A percentile compares a stretch with the other conserved stretches of the same genome.
These are phyloP conservation scores for Siderastrea siderea DNA, from an alignment of 92 coral and sea anemone species.

Conservation along the genomic window DNA sequence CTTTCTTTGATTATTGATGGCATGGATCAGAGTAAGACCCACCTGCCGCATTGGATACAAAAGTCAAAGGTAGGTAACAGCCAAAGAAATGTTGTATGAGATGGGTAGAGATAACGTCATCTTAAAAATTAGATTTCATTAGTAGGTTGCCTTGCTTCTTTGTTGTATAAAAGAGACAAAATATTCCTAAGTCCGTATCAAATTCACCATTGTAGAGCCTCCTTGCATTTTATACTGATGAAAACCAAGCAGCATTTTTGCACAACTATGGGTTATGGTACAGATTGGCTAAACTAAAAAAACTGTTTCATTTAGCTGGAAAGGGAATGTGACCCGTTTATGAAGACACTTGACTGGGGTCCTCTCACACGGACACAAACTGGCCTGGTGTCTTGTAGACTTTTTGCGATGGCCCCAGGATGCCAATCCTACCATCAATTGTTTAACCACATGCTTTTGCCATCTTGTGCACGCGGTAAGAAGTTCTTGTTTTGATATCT, in stretches of 20 bases:
- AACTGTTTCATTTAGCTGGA: slow-evolving; percentile 40
- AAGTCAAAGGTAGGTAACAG: slow-evolving; percentile 28
- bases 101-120: no score
- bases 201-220: no score
- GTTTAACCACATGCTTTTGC: neutral
- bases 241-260: no score
- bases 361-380: slow-evolving; percentile 61
- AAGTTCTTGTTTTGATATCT: neutral
- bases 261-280: no score
- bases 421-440: slow-evolving; percentile 34
- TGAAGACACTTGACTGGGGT: slow-evolving; percentile 70
- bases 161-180: no score
- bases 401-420: slow-evolving; percentile 70
- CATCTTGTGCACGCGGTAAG: neutral
- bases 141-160: no score
- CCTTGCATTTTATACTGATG: no score
- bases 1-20: slow-evolving; percentile 52
- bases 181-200: no score
- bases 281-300: no score
- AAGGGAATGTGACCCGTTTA: slow-evolving; percentile 43
- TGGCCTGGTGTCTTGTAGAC: slow-evolving; percentile 63
- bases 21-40: slow-evolving; percentile 54
- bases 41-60: slow-evolving; percentile 46
- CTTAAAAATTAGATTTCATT: no score
- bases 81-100: no score